Percentiles rank a stretch among this genome's conserved stretches.
phyloP scores from a whole-genome alignment of 2,797 vertebrate species.

The Thaleichthys pacificus region DNA sequence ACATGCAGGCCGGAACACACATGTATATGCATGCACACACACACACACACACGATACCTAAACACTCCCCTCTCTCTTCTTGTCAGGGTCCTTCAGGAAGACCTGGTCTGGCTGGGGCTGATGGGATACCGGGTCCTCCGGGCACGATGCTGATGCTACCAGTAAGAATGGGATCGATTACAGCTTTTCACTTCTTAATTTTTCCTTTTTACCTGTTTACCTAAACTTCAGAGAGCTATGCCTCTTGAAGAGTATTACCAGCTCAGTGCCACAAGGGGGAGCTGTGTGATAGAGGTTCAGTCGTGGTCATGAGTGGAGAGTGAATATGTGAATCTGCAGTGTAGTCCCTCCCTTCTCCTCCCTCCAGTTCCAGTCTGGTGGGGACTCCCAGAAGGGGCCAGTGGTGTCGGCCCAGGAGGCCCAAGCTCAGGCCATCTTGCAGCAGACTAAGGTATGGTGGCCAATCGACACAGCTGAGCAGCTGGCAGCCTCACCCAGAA shows the following conservation, averaged over 20 bases:
- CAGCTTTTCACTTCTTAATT: neutral
- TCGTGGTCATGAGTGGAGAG: neutral
- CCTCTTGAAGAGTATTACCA: slow-evolving; percentile 30
- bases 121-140: slow-evolving; percentile 83
- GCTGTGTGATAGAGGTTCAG: slow-evolving; percentile 62
- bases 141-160: slow-evolving; percentile 90
- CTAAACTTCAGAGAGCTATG: neutral
- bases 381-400: slow-evolving; percentile 84
- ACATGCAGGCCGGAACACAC: too few species aligned
- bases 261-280: slow-evolving; percentile 65
- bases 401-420: slow-evolving; percentile 86
- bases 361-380: slow-evolving; percentile 82
- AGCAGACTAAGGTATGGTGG: slow-evolving; percentile 81
- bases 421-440: slow-evolving; percentile 88
- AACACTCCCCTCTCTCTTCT: slow-evolving; percentile 6
- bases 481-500: neutral
- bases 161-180: slow-evolving; percentile 67
- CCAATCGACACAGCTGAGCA: neutral
- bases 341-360: slow-evolving; percentile 28
- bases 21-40: neutral
- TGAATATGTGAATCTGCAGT: slow-evolving; percentile 17
- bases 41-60: slow-evolving; percentile 9
- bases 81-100: slow-evolving; percentile 83
- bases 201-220: neutral
- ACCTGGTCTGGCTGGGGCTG: slow-evolving; percentile 82